A percentile compares a stretch with the other conserved stretches of the same genome.
These are phyloP conservation scores for Xanthorhoe designata DNA, from an alignment of 2,888 invertebrate species.

Conservation along the genomic window DNA sequence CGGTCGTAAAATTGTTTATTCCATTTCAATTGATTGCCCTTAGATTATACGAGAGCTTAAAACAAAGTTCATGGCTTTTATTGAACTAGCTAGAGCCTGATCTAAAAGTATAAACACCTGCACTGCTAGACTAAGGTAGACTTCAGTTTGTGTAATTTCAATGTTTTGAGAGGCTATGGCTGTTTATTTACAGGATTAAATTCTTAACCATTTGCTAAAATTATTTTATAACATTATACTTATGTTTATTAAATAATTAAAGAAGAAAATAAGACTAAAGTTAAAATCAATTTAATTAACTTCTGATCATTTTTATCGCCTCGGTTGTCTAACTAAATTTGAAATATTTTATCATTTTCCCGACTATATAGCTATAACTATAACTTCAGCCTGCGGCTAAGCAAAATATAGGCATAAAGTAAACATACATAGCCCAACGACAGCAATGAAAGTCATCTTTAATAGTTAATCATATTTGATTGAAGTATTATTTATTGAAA, in stretches of 20 bases:
- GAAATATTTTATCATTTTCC: no score
- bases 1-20: constrained; percentile 32
- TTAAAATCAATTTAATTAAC: no score
- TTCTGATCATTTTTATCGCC: no score
- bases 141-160: neutral
- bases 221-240: no score
- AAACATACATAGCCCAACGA: neutral
- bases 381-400: neutral
- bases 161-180: no score
- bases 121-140: neutral
- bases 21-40: constrained; percentile 33
- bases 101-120: constrained; percentile 14
- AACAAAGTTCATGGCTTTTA: constrained; percentile 27
- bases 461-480: neutral
- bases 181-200: no score
- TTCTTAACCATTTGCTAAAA: no score
- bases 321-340: no score
- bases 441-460: neutral
- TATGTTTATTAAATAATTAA: no score
- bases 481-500: no score
- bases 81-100: constrained; percentile 7
- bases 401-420: neutral
- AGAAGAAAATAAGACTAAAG: no score
- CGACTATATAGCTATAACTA: no score
- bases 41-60: constrained; percentile 28